Evolutionary conservation across 2,797 vertebrate species (phyloP).

Genomic region (Anomalospiza imberbis): DNA sequence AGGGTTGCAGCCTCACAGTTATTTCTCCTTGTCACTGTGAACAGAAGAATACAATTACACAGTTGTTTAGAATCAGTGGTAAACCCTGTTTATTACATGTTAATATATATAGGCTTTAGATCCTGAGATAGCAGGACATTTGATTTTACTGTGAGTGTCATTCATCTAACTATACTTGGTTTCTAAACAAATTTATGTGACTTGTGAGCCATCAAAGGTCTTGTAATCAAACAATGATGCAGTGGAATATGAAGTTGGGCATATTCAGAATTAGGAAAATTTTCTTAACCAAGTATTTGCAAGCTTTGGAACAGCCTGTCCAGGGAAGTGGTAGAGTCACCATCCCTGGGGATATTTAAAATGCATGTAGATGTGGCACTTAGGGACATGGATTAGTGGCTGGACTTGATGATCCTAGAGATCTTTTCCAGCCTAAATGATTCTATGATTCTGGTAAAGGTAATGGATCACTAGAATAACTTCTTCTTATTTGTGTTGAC

Average conservation of each 20-base stretch:
- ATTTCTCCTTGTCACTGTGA: background rate
- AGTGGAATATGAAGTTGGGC: background rate
- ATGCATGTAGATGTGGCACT: background rate
- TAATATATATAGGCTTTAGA: background rate
- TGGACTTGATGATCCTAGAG: background rate
- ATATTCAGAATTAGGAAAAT: background rate
- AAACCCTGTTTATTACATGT: background rate
- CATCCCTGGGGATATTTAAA: background rate
- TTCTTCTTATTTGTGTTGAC: background rate
- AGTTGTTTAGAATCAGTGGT: background rate
- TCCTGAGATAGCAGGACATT: background rate
- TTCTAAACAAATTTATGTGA: background rate
- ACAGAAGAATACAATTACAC: background rate
- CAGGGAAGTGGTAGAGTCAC: background rate
- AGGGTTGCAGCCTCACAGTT: background rate
- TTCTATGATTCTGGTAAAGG: background rate
- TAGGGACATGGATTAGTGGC: background rate
- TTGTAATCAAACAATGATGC: background rate
- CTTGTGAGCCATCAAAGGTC: background rate
- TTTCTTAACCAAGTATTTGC: background rate
- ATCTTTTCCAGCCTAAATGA: background rate
- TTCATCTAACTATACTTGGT: background rate
- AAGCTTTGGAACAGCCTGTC: background rate
- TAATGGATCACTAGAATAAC: background rate
- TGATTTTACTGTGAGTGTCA: background rate